Percentiles rank a stretch among this genome's conserved stretches.
phyloP scores from a whole-genome alignment of 2,797 vertebrate genomes.

The Sibirionetta formosa region DNA sequence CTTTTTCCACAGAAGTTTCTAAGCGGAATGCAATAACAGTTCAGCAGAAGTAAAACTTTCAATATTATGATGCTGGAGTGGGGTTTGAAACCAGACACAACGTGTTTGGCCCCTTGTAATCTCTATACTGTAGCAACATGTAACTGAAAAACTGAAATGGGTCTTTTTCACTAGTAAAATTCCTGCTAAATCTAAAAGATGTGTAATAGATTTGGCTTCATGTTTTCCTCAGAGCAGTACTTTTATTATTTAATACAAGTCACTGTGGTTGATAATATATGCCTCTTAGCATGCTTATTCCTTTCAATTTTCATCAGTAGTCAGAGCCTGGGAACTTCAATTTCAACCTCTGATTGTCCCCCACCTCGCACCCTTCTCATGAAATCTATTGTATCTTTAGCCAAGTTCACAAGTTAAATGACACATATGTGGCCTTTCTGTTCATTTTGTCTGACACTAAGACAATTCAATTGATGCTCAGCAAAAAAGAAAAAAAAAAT shows the following conservation, averaged over 20 bases:
- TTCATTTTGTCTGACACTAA: conserved; percentile 62
- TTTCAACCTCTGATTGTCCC: conserved; percentile 48
- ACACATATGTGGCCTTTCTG: conserved; percentile 59
- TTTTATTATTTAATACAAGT: conserved; percentile 46
- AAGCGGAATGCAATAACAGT: neutral
- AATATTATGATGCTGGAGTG: neutral
- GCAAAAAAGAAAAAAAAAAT: neutral
- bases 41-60: neutral
- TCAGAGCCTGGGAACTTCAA: conserved; percentile 21
- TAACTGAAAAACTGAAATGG: conserved; percentile 43
- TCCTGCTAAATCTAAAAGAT: conserved; percentile 25
- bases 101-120: neutral
- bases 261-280: conserved; percentile 25
- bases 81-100: neutral
- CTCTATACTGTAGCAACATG: neutral
- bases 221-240: conserved; percentile 4
- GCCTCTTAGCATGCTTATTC: conserved; percentile 39
- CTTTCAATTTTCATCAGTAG: conserved; percentile 51
- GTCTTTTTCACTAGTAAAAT: neutral
- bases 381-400: conserved; percentile 58
- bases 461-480: conserved; percentile 46
- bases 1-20: conserved; percentile 6
- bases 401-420: conserved; percentile 62
- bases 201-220: neutral
- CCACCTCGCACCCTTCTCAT: neutral